Evolutionary conservation across 2,888 invertebrate genomes (phyloP), one percentile per base, ranked within the genome.

Genomic region (Apantesis nais): DNA sequence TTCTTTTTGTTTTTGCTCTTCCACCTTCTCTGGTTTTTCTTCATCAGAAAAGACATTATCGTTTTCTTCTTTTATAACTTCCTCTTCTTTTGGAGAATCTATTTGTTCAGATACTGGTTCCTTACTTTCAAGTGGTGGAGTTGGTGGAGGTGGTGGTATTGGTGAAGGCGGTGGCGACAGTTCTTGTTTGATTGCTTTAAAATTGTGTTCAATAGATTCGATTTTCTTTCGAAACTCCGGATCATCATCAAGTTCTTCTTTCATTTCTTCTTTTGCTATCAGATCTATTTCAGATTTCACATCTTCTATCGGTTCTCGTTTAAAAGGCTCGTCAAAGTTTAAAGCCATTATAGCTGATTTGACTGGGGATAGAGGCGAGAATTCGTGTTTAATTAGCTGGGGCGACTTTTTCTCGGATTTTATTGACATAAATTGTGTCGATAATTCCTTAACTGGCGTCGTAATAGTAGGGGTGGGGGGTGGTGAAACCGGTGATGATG

Each of bases 191-290:
- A 82, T 79, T 62, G 87, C 86, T 70, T 85, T 83, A 7, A 82
- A 68, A 64, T 82, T 85, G 62, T 88, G 86, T 70, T 88, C 87
- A 62, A 81, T 55, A 52, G 85, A 81, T 76, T 92, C 92, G 22
- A 82, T 64, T 83, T 52, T 52, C n/a, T 90, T 89, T 63, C 88
- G 85, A 75, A 85, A 93, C 77, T 93, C 93, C 9, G 91, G 90
- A 73, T 94, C 94, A 74, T 94, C 94, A 74, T 94, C 94, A 14
- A 93, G 82, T 67, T 88, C 88, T 70, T 94, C 94, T 76, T 93
- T 94, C 89, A 94, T 90, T 81, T 92, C 93, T 74, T 94, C 94
- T 85, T 93, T 93, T n/a, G 94, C 87, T 37, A 88, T 90, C 70
- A 94, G 85, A 82, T 94, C 94, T 71, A 93, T 90, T 82, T 90